These are phyloP conservation scores for Equus quagga DNA, from an alignment of 2,113 vertebrate genomes.

Conservation along the genomic window DNA sequence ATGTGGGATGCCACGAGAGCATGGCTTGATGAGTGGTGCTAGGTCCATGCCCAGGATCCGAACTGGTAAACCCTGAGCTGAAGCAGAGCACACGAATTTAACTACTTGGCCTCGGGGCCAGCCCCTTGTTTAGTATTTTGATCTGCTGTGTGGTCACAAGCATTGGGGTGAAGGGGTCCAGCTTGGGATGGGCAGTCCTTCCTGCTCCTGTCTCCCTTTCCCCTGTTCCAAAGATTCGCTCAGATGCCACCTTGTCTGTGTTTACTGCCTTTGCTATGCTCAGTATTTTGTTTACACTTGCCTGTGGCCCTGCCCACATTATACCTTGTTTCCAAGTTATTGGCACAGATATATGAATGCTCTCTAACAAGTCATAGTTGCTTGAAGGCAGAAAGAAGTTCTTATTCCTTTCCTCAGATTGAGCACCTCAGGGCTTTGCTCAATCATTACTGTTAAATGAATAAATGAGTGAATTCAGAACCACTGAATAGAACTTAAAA, in stretches of 20 bases:
- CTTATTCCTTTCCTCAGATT: not conserved
- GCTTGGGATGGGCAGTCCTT: not conserved
- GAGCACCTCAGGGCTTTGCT: not conserved
- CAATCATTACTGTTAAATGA: not conserved
- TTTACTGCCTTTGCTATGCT: not conserved
- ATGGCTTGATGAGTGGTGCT: too few relatives aligned
- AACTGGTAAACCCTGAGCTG: too few relatives aligned
- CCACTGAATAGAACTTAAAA: not conserved
- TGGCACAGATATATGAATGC: not conserved
- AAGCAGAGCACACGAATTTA: too few relatives aligned
- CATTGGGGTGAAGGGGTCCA: not conserved
- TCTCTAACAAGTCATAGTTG: too few relatives aligned
- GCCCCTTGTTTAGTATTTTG: not conserved
- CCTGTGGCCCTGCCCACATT: not conserved
- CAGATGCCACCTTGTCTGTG: not conserved
- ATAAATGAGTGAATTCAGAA: not conserved
- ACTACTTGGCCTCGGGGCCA: too few relatives aligned
- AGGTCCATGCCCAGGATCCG: too few relatives aligned
- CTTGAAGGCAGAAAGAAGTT: not conserved
- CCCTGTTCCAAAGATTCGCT: not conserved
- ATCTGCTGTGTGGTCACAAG: not conserved
- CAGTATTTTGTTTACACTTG: not conserved
- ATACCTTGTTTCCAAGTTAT: not conserved
- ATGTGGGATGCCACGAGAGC: too few relatives aligned
- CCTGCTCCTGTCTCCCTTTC: too few relatives aligned